Percentiles rank a stretch among this genome's conserved stretches.
Conservation (phyloP, 30 jellyfish, hydroid and myxozoan genomes). For the Pelagia noctiluca region DNA sequence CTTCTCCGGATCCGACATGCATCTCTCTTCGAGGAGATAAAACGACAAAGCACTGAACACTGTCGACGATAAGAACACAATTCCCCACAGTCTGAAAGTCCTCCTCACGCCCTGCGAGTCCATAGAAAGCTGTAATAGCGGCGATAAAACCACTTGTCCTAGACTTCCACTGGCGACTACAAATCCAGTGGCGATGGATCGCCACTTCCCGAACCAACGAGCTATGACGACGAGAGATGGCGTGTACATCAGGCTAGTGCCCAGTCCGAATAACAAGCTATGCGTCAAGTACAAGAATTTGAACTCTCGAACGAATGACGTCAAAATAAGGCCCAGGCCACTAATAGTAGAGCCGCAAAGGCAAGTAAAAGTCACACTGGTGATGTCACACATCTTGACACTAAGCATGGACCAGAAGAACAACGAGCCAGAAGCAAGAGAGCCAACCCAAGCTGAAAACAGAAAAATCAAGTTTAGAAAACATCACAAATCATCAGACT, state of each 20-base stretch:
- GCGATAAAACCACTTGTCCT: constrained; percentile 92
- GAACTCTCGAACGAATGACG: constrained; percentile 71
- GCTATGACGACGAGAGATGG: constrained; percentile 93
- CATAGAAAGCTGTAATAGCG: constrained; percentile 63
- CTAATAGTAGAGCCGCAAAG: constrained; percentile 77
- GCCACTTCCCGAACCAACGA: constrained; percentile 74
- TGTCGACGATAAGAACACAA: constrained; percentile 51
- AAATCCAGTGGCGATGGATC: constrained; percentile 84
- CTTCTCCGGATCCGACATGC: neutral
- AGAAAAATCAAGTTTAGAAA: neutral
- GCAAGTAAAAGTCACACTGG: constrained; percentile 87
- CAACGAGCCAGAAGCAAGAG: constrained; percentile 87
- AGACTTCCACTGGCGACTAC: constrained; percentile 91
- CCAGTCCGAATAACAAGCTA: constrained; percentile 93
- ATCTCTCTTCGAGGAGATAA: constrained; percentile 47
- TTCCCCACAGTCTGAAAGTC: constrained; percentile 81
- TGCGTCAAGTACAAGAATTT: constrained; percentile 76
- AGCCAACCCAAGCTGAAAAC: constrained; percentile 96
- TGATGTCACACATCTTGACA: constrained; percentile 76
- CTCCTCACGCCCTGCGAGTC: constrained; percentile 67
- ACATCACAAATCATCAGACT: neutral
- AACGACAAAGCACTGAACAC: constrained; percentile 75
- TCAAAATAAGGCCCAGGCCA: constrained; percentile 85
- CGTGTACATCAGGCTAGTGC: constrained; percentile 93
- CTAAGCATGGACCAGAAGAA: constrained; percentile 85